Evolutionary conservation across 2,888 invertebrate species (phyloP).

Genomic region (Notodonta ziczac): DNA sequence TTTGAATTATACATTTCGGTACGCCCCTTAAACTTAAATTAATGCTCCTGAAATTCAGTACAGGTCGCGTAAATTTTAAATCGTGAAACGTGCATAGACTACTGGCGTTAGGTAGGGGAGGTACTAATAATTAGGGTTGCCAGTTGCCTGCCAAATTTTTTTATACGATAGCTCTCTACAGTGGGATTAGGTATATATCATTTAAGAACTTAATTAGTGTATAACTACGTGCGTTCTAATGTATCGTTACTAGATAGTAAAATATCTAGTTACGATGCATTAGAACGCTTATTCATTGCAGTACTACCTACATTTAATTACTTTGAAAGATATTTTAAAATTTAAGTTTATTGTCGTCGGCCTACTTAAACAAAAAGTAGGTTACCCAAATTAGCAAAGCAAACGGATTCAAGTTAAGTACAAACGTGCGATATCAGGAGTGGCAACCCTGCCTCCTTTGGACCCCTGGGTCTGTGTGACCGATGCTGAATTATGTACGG

Average conservation of each 20-base stretch:
- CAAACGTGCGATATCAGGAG: not conserved
- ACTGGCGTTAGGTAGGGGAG: constrained; percentile 3
- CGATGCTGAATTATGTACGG: constrained; percentile 27
- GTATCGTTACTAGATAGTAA: too few relatives aligned
- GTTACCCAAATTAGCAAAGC: too few relatives aligned
- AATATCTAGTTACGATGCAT: too few relatives aligned
- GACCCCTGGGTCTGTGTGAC: constrained; percentile 9
- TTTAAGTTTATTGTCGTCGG: too few relatives aligned
- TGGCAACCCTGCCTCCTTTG: not conserved
- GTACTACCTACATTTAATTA: too few relatives aligned
- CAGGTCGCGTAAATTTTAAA: constrained; percentile 20
- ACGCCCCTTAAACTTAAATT: constrained; percentile 6
- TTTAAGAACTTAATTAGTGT: too few relatives aligned
- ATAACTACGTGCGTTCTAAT: too few relatives aligned
- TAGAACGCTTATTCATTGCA: too few relatives aligned
- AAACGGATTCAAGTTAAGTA: not conserved
- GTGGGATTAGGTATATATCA: too few relatives aligned
- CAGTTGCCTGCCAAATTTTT: not conserved
- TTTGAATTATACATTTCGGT: constrained; percentile 8
- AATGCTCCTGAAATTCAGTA: constrained; percentile 9
- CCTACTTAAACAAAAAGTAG: too few relatives aligned
- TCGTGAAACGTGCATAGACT: constrained; percentile 21
- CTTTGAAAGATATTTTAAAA: too few relatives aligned
- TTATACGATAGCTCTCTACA: too few relatives aligned
- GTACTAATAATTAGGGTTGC: constrained; percentile 1